These are phyloP conservation scores for Butorides virescens DNA, from an alignment of 2,113 vertebrate species.

Conservation along the genomic window DNA sequence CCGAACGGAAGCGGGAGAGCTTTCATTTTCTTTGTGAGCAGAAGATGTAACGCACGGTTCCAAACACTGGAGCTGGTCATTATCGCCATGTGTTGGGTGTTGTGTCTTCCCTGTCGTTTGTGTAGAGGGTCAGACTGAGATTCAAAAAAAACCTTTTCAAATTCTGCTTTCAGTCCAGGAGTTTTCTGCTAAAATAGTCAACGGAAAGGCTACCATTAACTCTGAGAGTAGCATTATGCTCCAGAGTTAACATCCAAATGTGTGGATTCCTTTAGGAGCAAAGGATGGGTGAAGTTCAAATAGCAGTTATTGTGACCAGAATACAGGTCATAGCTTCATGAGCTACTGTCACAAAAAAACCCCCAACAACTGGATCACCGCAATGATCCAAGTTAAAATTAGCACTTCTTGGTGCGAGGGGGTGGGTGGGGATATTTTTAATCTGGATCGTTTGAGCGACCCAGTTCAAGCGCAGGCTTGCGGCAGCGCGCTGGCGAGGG, in stretches of 20 bases:
- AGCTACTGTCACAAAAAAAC: background rate
- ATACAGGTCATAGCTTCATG: background rate
- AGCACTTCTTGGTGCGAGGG: background rate
- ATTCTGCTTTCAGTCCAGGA: background rate
- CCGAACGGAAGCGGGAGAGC: background rate
- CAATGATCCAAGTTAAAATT: conserved; percentile 3
- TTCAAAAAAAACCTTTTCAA: background rate
- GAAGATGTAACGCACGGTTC: background rate
- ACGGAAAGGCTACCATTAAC: background rate
- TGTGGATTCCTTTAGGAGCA: background rate
- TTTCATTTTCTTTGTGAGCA: background rate
- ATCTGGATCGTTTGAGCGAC: background rate
- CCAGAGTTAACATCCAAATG: background rate
- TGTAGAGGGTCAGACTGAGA: background rate
- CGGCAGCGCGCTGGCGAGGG: background rate
- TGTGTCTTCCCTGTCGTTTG: background rate
- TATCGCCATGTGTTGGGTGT: fast-evolving
- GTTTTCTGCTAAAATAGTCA: background rate
- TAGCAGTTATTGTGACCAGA: background rate
- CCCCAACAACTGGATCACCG: background rate
- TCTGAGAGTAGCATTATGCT: background rate
- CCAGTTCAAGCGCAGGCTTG: background rate
- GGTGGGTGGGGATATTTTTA: background rate
- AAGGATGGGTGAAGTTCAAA: background rate
- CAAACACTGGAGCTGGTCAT: background rate